A percentile compares a stretch with the other conserved stretches of the same genome.
These are phyloP conservation scores for Nerophis lumbriciformis DNA, from an alignment of 2,113 vertebrate genomes.

Conservation along the genomic window DNA sequence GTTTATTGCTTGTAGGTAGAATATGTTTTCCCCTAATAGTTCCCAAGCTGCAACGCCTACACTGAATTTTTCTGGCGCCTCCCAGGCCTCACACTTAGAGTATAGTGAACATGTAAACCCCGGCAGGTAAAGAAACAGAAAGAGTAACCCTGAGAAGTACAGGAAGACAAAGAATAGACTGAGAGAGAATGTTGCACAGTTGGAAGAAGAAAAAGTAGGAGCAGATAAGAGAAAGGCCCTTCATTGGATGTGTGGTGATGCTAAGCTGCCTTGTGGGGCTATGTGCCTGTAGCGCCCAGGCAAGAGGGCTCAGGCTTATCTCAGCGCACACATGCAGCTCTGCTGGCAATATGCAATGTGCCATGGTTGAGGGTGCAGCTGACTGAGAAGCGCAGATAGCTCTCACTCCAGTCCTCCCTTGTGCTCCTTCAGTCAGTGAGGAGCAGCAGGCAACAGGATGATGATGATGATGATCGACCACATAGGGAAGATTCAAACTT, in stretches of 20 bases:
- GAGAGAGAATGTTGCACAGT: neutral
- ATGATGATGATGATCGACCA: slow-evolving; percentile 17
- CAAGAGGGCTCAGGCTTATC: slow-evolving; percentile 57
- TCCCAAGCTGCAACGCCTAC: too few relatives aligned
- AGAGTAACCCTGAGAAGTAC: slow-evolving; percentile 7
- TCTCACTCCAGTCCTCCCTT: slow-evolving; percentile 28
- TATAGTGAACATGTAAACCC: slow-evolving; percentile 11
- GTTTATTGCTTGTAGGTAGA: too few relatives aligned
- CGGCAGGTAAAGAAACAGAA: slow-evolving; percentile 3
- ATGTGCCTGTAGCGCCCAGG: slow-evolving; percentile 44
- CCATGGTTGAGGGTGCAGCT: slow-evolving; percentile 51
- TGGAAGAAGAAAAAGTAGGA: slow-evolving; percentile 13
- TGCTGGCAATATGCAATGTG: slow-evolving; percentile 46
- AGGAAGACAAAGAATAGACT: neutral
- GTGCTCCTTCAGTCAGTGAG: neutral
- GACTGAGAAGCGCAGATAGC: slow-evolving; percentile 44
- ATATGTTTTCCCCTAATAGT: too few relatives aligned
- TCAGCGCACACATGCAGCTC: slow-evolving; percentile 58
- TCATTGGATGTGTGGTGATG: slow-evolving; percentile 40
- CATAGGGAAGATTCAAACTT: slow-evolving; percentile 2
- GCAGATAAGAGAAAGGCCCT: slow-evolving; percentile 25
- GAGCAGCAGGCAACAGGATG: slow-evolving; percentile 4
- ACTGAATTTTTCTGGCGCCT: too few relatives aligned
- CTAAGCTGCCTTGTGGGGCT: slow-evolving; percentile 57
- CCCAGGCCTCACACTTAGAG: too few relatives aligned